These are phyloP conservation scores for Amphilophus citrinellus DNA, from an alignment of 2,113 vertebrate species.

Conservation along the genomic window DNA sequence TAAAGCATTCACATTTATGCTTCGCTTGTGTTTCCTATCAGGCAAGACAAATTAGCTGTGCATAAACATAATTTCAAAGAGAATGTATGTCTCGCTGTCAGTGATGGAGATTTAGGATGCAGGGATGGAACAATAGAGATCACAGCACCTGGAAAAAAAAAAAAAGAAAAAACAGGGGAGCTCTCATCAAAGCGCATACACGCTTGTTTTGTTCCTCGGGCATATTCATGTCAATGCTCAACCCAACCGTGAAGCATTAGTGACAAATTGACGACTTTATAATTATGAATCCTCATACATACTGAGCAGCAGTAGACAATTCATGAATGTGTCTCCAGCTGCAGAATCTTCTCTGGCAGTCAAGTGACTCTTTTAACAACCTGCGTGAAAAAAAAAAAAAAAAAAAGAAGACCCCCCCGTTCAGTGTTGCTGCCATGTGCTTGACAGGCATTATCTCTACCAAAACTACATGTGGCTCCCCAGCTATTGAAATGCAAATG, in stretches of 20 bases:
- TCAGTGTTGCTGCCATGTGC: constrained; percentile 49
- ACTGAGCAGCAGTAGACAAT: constrained; percentile 56
- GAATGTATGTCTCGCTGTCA: background rate
- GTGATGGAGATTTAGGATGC: background rate
- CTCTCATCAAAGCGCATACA: background rate
- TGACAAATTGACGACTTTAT: constrained; percentile 70
- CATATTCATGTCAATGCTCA: constrained; percentile 49
- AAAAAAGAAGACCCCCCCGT: constrained; percentile 28
- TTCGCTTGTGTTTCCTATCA: background rate
- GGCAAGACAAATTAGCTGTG: background rate
- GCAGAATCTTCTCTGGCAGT: constrained; percentile 39
- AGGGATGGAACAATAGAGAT: background rate
- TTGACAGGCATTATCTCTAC: constrained; percentile 68
- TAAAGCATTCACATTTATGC: background rate
- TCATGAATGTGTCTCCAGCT: constrained; percentile 48
- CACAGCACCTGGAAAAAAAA: constrained; percentile 9
- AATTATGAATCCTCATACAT: constrained; percentile 70
- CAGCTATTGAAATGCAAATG: constrained; percentile 75
- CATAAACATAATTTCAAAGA: constrained; percentile 3
- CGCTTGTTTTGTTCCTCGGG: constrained; percentile 14
- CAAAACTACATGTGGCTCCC: constrained; percentile 56
- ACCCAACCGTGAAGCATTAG: constrained; percentile 45
- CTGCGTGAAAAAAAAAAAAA: constrained; percentile 9
- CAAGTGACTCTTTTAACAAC: constrained; percentile 52
- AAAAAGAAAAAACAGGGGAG: background rate